phyloP scores from a whole-genome alignment of 2,888 invertebrate genomes.

The Volucella bombylans region DNA sequence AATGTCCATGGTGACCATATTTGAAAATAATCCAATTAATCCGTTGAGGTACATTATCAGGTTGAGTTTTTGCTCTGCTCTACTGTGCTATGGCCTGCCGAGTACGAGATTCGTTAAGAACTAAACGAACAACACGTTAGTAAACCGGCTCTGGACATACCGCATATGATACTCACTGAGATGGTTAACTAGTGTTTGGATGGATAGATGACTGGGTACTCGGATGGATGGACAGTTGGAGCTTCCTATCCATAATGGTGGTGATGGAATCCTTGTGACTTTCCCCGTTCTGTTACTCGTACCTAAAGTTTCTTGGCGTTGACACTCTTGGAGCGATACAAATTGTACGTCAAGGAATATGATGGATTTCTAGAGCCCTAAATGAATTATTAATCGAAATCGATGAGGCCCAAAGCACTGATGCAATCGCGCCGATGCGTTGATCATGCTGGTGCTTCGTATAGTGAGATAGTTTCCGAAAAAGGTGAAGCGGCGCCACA shows the following conservation, averaged over 20 bases:
- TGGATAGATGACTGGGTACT: not conserved
- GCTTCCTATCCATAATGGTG: constrained; percentile 54
- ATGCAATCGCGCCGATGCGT: too few relatives aligned
- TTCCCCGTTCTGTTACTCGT: constrained; percentile 53
- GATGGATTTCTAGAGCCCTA: constrained; percentile 71
- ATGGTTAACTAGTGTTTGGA: constrained; percentile 33
- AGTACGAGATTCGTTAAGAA: constrained; percentile 33
- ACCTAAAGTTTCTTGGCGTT: constrained; percentile 46
- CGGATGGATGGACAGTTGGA: not conserved
- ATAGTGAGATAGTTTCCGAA: constrained; percentile 50
- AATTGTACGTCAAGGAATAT: constrained; percentile 74
- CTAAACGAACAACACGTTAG: constrained; percentile 27
- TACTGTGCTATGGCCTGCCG: not conserved
- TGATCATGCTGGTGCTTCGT: constrained; percentile 29
- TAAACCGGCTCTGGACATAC: constrained; percentile 42
- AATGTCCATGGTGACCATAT: constrained; percentile 69
- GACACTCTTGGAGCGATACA: constrained; percentile 72
- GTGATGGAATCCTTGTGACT: constrained; percentile 72
- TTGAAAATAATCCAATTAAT: constrained; percentile 74
- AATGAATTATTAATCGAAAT: constrained; percentile 73
- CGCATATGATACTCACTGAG: constrained; percentile 52
- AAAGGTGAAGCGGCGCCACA: constrained; percentile 70
- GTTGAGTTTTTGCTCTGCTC: constrained; percentile 4
- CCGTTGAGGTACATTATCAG: constrained; percentile 74
- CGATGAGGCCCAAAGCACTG: constrained; percentile 16